phyloP scores from a whole-genome alignment of 2,888 invertebrate genomes.

The Scaptomyza parva region DNA sequence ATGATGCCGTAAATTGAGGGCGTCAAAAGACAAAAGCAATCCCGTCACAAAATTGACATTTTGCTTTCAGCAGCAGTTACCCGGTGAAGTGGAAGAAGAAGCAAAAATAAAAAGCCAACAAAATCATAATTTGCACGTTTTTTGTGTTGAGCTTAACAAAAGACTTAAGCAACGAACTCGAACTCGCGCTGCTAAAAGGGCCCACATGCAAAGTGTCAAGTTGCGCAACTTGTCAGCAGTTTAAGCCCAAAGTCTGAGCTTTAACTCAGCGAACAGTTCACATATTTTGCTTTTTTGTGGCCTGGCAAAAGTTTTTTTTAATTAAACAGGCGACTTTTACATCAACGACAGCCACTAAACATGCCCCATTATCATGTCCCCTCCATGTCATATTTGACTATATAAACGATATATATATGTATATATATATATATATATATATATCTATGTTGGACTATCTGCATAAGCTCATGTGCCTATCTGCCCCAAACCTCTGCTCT shows the following conservation, averaged over 20 bases:
- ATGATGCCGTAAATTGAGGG: constrained; percentile 65
- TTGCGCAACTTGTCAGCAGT: constrained; percentile 75
- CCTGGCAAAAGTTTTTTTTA: constrained; percentile 59
- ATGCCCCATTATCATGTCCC: constrained; percentile 78
- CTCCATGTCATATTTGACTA: constrained; percentile 67
- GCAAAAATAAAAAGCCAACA: constrained; percentile 21
- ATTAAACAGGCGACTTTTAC: constrained; percentile 57
- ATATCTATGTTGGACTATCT: constrained; percentile 64
- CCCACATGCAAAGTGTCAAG: constrained; percentile 78
- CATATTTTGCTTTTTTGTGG: constrained; percentile 35
- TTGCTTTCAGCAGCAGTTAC: constrained; percentile 66
- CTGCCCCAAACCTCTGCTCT: constrained; percentile 26
- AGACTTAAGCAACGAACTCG: constrained; percentile 77
- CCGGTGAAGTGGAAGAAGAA: constrained; percentile 1
- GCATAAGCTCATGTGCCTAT: constrained; percentile 72
- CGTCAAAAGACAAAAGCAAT: constrained; percentile 71
- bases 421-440: constrained; percentile 49
- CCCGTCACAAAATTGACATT: constrained; percentile 78
- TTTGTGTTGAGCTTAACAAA: constrained; percentile 75
- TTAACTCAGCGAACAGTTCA: constrained; percentile 33
- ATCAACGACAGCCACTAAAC: constrained; percentile 72
- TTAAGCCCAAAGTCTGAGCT: constrained; percentile 29
- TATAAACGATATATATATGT: constrained; percentile 45
- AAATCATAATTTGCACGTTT: constrained; percentile 80
- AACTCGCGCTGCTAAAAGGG: constrained; percentile 73